phyloP scores from a whole-genome alignment of 2,113 vertebrate genomes.

The Rostratula benghalensis region DNA sequence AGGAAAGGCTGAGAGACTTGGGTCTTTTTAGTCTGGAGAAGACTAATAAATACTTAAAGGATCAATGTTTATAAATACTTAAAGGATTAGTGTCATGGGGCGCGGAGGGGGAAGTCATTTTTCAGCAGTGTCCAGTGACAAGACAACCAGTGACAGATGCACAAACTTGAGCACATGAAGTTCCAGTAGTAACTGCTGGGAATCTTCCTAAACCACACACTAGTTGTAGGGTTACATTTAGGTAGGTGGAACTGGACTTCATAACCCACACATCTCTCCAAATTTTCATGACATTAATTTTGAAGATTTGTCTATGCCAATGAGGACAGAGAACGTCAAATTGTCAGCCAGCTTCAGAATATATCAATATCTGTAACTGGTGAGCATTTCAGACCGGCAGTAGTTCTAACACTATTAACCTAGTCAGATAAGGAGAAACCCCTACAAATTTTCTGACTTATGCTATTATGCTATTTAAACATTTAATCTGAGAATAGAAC shows the following conservation, averaged over 20 bases:
- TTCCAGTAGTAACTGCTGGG: neutral
- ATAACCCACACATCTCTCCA: neutral
- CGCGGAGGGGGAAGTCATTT: too few species aligned
- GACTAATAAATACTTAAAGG: too few species aligned
- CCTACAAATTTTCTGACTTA: neutral
- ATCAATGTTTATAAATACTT: too few species aligned
- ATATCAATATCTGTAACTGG: neutral
- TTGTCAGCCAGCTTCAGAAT: neutral
- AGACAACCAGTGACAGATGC: too few species aligned
- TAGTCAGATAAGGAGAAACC: neutral
- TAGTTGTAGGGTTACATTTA: neutral
- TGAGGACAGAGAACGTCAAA: neutral
- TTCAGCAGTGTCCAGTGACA: too few species aligned
- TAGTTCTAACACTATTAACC: neutral
- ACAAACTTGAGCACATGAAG: too few species aligned
- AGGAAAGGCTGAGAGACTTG: too few species aligned
- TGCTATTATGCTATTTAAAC: neutral
- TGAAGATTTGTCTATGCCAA: neutral
- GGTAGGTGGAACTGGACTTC: neutral
- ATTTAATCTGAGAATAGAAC: neutral
- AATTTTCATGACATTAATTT: neutral
- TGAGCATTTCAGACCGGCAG: neutral
- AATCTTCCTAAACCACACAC: neutral
- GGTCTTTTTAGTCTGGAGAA: too few species aligned
- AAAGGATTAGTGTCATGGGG: too few species aligned